Evolutionary conservation across 2,888 invertebrate species (phyloP).

Genomic region (Cephus rjabovi): DNA sequence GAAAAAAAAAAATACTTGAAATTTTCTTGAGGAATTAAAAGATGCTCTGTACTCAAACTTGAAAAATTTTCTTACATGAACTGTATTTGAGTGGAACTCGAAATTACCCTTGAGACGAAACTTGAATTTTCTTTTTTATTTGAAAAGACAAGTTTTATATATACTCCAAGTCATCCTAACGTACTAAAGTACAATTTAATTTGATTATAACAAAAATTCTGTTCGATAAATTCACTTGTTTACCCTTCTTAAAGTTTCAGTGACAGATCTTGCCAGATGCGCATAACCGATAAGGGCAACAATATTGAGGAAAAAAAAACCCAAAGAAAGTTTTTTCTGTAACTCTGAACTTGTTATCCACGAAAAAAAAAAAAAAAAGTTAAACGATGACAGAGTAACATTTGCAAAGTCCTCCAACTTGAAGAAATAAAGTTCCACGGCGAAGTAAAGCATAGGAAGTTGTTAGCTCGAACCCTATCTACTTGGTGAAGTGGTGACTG

Average conservation of each 20-base stretch:
- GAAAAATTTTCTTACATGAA: not conserved
- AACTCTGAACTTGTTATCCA: not conserved
- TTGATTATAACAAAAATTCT: not conserved
- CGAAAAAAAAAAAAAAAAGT: not conserved
- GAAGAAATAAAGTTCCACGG: not conserved
- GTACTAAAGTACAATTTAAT: not conserved
- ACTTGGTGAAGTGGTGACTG: not conserved
- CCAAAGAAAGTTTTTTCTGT: not conserved
- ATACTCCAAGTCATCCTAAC: not conserved
- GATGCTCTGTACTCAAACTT: not conserved
- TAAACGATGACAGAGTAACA: not conserved
- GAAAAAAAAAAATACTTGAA: not conserved
- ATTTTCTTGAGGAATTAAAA: not conserved
- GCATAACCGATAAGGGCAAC: not conserved
- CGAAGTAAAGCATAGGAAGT: not conserved
- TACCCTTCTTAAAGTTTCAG: not conserved
- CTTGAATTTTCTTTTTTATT: not conserved
- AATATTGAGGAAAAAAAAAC: not conserved
- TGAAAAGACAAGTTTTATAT: not conserved
- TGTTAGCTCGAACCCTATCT: not conserved
- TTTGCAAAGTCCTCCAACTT: not conserved
- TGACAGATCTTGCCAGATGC: not conserved
- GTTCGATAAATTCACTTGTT: not conserved
- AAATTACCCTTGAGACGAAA: not conserved
- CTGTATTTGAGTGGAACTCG: not conserved